Conservation (phyloP, 2,888 invertebrate species). For the Philereme transversata region DNA sequence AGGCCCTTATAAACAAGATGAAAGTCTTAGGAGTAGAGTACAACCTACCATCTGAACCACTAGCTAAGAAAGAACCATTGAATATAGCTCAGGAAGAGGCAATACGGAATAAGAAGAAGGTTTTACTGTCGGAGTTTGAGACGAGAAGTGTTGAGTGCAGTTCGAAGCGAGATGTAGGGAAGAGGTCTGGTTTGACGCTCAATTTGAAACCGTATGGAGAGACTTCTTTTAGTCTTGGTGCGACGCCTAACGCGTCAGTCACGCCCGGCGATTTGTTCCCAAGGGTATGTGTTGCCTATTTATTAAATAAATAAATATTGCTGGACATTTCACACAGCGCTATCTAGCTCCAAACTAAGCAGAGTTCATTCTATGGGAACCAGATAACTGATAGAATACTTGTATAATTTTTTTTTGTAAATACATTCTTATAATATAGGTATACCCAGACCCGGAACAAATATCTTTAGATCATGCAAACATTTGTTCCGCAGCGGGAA, state of each 20-base stretch:
- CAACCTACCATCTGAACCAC: slow-evolving; percentile 62
- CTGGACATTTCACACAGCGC: no score
- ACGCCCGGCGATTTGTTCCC: slow-evolving; percentile 75
- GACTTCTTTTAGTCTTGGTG: slow-evolving; percentile 39
- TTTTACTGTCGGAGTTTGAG: slow-evolving; percentile 53
- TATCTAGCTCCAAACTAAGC: no score
- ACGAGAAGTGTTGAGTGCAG: slow-evolving; percentile 30
- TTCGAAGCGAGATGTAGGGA: slow-evolving; percentile 49
- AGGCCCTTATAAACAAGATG: slow-evolving; percentile 85
- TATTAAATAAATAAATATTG: no score
- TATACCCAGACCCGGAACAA: no score
- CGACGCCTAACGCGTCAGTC: slow-evolving; percentile 60
- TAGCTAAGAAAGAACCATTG: slow-evolving; percentile 52
- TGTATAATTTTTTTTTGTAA: no score
- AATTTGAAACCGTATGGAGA: slow-evolving; percentile 72
- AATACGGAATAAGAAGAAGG: slow-evolving; percentile 60
- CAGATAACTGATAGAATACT: no score
- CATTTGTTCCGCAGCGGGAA: no score
- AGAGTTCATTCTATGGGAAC: no score
- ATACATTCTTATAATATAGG: no score
- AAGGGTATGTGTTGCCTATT: slow-evolving; percentile 53
- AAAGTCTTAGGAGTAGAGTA: slow-evolving; percentile 86
- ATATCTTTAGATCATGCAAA: no score
- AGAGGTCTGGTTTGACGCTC: slow-evolving; percentile 64
- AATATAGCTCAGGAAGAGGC: slow-evolving; percentile 74